Conservation (phyloP, 2,888 invertebrate genomes). For the Elmis aenea region DNA sequence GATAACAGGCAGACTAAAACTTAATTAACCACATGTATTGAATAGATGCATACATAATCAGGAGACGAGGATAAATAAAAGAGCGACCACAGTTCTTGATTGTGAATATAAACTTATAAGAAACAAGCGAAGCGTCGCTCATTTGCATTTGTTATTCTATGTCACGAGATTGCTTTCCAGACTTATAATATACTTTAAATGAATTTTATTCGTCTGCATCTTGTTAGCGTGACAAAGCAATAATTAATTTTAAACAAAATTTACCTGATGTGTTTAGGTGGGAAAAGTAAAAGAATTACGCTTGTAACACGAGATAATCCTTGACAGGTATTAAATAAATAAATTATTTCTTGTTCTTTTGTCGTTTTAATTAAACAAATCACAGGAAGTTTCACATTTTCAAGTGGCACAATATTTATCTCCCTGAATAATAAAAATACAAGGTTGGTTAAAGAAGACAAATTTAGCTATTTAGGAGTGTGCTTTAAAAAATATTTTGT, state of each 20-base stretch:
- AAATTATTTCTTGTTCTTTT: no score
- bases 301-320: no score
- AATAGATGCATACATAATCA: constrained; percentile 31
- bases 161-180: constrained; percentile 28
- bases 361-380: no score
- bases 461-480: no score
- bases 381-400: no score
- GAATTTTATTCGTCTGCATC: constrained; percentile 23
- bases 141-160: constrained; percentile 34
- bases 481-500: no score
- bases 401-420: no score
- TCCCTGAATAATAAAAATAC: no score
- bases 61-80: constrained; percentile 22
- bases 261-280: no score
- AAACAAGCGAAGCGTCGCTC: constrained; percentile 30
- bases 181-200: constrained; percentile 26
- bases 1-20: constrained; percentile 26
- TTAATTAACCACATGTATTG: constrained; percentile 29
- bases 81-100: constrained; percentile 30
- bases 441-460: no score
- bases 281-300: no score
- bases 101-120: constrained; percentile 33
- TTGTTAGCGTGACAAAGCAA: constrained; percentile 13
- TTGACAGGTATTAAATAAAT: no score
- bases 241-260: constrained; percentile 17